Base-by-base conservation (phyloP, 1,140 invertebrate genomes). In the Antheraea mylitta region DNA sequence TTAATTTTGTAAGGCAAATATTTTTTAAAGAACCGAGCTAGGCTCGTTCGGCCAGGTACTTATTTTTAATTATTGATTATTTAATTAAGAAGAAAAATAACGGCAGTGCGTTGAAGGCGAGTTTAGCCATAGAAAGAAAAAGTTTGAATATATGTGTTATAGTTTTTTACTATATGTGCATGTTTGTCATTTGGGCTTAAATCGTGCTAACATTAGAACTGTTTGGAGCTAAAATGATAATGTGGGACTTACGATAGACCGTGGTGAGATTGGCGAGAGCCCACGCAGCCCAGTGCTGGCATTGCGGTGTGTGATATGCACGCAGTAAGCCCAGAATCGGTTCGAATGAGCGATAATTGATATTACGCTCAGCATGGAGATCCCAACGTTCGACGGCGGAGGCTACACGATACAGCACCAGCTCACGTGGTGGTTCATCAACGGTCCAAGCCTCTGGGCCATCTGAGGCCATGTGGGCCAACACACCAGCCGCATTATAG, bases 211-310 rank as follows among this genome's bases (percentile, higher is more conserved):
- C 7, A 11, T 11, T 42, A 42, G 38, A 9, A 0, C 0, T 8
- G 38, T 42, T 42, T 42, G 7, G 38, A 53, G 45, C 7, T 53
- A 53, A n/a, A 6, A 16, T 53, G 0, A 53, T 13, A 53, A 13
- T 13, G 10, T 59, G 45, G 19, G 16, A 96, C 96, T 96, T 93
- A 98, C 97, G 96, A 89, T 98, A 98, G 59, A 99, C 97, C 78
- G 95, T 95, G 13, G 98, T 99, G 18, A 99, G 94, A 93, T 99
- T 99, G 38, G 98, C 98, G 53, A 99, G 93, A 7, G 98, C 99
- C 98, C 98, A 99, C n/a, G 97, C 96, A 3, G 98, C 98, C 98
- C 98, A 99, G 83, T 98, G 95, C 85, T 99, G 98, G 88, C 97
- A 98, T 84, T 97, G 95, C 0, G 97, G 96, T 4, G 97, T 98